Evolutionary conservation across 2,113 vertebrate genomes (phyloP).

Genomic region (Paraplagusia blochii): DNA sequence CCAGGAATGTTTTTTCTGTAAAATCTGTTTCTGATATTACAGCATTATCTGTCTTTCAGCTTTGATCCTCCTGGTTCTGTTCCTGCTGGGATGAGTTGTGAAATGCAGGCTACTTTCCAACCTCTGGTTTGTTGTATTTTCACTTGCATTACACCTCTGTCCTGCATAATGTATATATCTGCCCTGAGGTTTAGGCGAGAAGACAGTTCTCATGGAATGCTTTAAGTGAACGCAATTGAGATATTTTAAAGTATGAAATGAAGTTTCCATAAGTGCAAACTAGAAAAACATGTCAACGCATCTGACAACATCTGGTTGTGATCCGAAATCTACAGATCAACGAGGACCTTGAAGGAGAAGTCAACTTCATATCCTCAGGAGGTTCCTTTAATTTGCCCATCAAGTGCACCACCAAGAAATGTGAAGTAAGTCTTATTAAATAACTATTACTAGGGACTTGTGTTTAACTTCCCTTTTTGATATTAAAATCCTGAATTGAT

Average conservation of each 20-base stretch:
- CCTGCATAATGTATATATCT: too few relatives aligned
- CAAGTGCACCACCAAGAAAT: slow-evolving; percentile 86
- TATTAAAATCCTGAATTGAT: too few relatives aligned
- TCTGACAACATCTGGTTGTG: neutral
- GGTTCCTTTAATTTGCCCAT: slow-evolving; percentile 83
- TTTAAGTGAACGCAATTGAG: too few relatives aligned
- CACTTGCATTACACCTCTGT: neutral
- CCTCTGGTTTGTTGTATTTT: slow-evolving; percentile 79
- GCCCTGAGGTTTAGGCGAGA: too few relatives aligned
- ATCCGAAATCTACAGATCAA: slow-evolving; percentile 76
- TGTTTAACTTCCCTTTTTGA: too few relatives aligned
- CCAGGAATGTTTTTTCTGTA: too few relatives aligned
- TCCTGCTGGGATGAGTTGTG: slow-evolving; percentile 87
- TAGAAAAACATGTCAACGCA: too few relatives aligned
- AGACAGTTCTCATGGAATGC: too few relatives aligned
- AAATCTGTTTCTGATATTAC: neutral
- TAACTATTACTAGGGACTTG: too few relatives aligned
- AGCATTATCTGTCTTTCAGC: slow-evolving; percentile 65
- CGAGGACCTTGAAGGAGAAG: slow-evolving; percentile 82
- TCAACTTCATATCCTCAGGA: slow-evolving; percentile 80
- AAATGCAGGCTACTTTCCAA: slow-evolving; percentile 81
- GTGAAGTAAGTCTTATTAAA: slow-evolving; percentile 79
- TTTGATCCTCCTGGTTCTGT: slow-evolving; percentile 84
- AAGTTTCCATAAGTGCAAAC: too few relatives aligned
- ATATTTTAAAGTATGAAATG: too few relatives aligned